phyloP scores from a whole-genome alignment of 37 sponge, comb jelly and placozoan species.

The Chondrilla cf. caribensis region DNA sequence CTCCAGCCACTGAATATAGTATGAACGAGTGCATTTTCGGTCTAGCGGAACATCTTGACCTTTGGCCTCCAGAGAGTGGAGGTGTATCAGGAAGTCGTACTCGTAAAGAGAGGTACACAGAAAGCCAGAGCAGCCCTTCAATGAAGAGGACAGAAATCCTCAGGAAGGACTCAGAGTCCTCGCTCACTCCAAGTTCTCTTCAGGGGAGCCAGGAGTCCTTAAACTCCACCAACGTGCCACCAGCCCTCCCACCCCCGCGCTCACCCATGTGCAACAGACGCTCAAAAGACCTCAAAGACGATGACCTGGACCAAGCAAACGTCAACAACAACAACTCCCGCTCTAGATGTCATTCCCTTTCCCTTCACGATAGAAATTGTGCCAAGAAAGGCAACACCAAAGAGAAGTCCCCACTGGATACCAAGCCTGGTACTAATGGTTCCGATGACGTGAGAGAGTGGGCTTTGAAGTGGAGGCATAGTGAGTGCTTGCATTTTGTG shows the following conservation, averaged over 20 bases:
- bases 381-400: background rate
- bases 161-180: background rate
- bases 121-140: background rate
- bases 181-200: background rate
- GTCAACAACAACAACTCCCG: conserved; percentile 8
- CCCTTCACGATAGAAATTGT: background rate
- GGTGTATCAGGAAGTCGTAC: background rate
- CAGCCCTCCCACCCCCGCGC: conserved; percentile 13
- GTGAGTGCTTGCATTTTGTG: too few relatives aligned
- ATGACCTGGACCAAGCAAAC: background rate
- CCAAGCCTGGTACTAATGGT: background rate
- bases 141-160: background rate
- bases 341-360: background rate
- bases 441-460: background rate
- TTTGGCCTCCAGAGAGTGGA: conserved; percentile 19
- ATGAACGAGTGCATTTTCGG: conserved; percentile 24
- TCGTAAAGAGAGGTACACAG: background rate
- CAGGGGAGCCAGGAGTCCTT: background rate
- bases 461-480: background rate
- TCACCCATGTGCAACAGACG: background rate
- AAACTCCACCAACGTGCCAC: background rate
- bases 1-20: conserved; percentile 10
- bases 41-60: conserved; percentile 9
- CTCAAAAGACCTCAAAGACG: background rate
- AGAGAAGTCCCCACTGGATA: background rate